Evolutionary conservation across 2,113 vertebrate genomes (phyloP).

Genomic region (Silurus asotus): DNA sequence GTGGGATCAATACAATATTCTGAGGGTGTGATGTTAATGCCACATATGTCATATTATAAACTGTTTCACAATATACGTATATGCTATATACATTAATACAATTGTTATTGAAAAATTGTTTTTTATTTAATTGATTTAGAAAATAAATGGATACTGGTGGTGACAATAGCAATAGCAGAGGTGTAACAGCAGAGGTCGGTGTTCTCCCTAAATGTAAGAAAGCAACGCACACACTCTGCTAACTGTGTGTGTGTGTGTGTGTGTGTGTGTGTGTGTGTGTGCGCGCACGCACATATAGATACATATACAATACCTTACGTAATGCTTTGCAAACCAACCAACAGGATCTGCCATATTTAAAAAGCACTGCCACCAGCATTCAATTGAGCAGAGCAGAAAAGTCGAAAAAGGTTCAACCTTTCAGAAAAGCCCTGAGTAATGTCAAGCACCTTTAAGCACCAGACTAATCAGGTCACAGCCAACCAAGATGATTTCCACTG

Average conservation of each 20-base stretch:
- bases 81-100: neutral
- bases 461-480: neutral
- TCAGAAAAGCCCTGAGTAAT: neutral
- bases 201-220: conserved; percentile 10
- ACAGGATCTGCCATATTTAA: neutral
- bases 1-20: too few relatives aligned
- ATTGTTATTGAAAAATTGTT: neutral
- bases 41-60: neutral
- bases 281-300: too few relatives aligned
- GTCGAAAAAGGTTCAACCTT: neutral
- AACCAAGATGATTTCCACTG: neutral
- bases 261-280: too few relatives aligned
- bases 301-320: neutral
- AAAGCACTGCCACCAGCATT: neutral
- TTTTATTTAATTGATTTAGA: neutral
- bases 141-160: neutral
- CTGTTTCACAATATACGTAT: neutral
- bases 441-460: neutral
- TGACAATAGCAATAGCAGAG: neutral
- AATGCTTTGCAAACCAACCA: neutral
- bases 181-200: conserved; percentile 47
- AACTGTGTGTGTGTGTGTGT: too few relatives aligned
- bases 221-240: neutral
- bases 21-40: neutral
- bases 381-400: neutral